phyloP scores from a whole-genome alignment of 2,888 invertebrate genomes.

The Plebejus anna region DNA sequence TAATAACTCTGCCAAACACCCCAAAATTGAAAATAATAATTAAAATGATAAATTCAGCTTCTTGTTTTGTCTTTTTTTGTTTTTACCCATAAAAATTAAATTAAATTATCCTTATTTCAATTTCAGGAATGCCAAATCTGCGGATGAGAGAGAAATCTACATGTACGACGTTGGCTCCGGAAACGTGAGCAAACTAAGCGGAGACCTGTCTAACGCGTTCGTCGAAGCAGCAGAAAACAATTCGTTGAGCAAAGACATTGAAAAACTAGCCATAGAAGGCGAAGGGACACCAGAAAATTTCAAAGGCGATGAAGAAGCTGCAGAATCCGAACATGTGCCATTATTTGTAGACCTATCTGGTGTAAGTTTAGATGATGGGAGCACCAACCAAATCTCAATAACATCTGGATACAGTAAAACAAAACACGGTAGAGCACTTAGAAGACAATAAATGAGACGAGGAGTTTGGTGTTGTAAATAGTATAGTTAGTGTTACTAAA shows the following conservation, averaged over 20 bases:
- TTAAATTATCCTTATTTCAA: conserved; percentile 28
- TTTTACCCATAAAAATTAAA: no score
- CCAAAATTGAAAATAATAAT: no score
- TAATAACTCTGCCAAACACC: no score
- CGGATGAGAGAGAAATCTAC: conserved; percentile 87
- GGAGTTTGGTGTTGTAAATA: conserved; percentile 69
- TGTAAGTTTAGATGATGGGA: conserved; percentile 61
- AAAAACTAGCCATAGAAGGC: conserved; percentile 77
- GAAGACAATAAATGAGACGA: conserved; percentile 57
- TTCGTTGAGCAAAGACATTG: conserved; percentile 83
- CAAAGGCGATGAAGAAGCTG: conserved; percentile 54
- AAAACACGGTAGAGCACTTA: conserved; percentile 70
- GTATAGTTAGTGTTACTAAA: conserved; percentile 75
- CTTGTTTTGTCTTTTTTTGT: not conserved
- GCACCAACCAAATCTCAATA: conserved; percentile 67
- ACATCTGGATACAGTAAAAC: conserved; percentile 77
- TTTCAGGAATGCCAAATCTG: conserved; percentile 69
- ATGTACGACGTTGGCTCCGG: conserved; percentile 91
- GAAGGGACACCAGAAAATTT: conserved; percentile 71
- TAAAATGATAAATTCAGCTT: not conserved
- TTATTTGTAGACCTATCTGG: conserved; percentile 74
- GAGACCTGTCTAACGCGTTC: conserved; percentile 90
- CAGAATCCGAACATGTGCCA: conserved; percentile 76
- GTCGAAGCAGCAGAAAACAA: conserved; percentile 94
- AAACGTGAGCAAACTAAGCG: conserved; percentile 87